phyloP scores from a whole-genome alignment of 2,113 vertebrate species.

The Conger conger region DNA sequence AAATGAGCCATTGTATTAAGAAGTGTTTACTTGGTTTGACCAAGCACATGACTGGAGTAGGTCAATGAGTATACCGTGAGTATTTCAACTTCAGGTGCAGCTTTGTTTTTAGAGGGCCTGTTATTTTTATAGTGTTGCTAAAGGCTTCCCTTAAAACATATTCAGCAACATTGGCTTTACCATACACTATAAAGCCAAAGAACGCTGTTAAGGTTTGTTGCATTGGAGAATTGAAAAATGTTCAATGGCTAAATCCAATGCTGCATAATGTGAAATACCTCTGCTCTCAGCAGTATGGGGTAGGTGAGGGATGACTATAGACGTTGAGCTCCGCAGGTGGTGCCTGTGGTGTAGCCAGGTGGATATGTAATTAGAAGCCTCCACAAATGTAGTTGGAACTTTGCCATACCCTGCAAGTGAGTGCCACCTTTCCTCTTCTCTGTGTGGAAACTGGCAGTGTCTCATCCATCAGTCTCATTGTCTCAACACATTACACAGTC shows the following conservation, averaged over 20 bases:
- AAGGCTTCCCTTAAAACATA: no score
- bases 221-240: not conserved
- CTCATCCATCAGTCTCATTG: slow-evolving; percentile 48
- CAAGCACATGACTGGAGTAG: no score
- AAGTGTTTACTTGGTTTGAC: not conserved
- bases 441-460: not conserved
- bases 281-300: not conserved
- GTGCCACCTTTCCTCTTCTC: not conserved
- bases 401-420: not conserved
- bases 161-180: not conserved
- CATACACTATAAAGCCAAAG: not conserved
- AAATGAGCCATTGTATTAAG: not conserved
- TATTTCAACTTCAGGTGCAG: no score
- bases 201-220: not conserved
- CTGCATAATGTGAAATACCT: not conserved
- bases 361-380: not conserved
- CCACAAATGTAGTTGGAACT: not conserved
- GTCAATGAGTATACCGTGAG: no score
- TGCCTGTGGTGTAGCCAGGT: not conserved
- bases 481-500: slow-evolving; percentile 37
- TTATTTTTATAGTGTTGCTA: no score
- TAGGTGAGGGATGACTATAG: not conserved
- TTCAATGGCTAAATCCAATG: no score
- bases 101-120: no score
- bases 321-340: not conserved